A percentile compares a stretch with the other conserved stretches of the same genome.
Evolutionary conservation across 2,888 invertebrate genomes (phyloP).

Genomic region (Caenorhabditis doughertyi): DNA sequence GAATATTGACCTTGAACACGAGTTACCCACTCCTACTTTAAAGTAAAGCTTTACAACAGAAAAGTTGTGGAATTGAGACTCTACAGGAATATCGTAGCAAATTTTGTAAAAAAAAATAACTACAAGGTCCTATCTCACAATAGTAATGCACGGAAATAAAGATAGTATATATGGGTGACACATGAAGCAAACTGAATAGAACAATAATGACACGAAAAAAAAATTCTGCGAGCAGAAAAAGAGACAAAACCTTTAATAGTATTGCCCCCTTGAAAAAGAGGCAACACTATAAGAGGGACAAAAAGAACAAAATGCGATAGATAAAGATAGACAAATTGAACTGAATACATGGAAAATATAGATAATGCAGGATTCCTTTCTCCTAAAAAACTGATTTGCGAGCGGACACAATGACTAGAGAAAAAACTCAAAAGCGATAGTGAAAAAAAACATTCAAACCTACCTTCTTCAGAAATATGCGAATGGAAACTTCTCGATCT

Average conservation of each 20-base stretch:
- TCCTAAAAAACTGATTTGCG: background rate
- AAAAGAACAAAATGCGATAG: background rate
- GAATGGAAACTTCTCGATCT: slow-evolving; percentile 69
- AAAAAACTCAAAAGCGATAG: slow-evolving; percentile 39
- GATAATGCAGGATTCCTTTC: background rate
- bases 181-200: slow-evolving; percentile 21
- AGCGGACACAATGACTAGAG: slow-evolving; percentile 29
- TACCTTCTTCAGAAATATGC: slow-evolving; percentile 71
- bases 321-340: background rate
- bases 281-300: too few relatives aligned
- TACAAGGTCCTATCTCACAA: background rate
- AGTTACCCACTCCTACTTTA: too few relatives aligned
- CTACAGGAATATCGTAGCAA: too few relatives aligned
- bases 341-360: slow-evolving; percentile 2
- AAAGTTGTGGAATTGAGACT: too few relatives aligned
- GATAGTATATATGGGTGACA: background rate
- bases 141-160: background rate
- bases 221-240: background rate
- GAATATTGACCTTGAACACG: too few relatives aligned
- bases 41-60: too few relatives aligned
- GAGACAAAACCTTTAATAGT: background rate
- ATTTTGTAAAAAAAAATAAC: too few relatives aligned
- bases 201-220: slow-evolving; percentile 5
- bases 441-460: slow-evolving; percentile 26
- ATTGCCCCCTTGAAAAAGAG: too few relatives aligned